Percentiles rank a stretch among this genome's conserved stretches.
Conservation (phyloP, 2,888 invertebrate species). For the Odontomyia ornata region DNA sequence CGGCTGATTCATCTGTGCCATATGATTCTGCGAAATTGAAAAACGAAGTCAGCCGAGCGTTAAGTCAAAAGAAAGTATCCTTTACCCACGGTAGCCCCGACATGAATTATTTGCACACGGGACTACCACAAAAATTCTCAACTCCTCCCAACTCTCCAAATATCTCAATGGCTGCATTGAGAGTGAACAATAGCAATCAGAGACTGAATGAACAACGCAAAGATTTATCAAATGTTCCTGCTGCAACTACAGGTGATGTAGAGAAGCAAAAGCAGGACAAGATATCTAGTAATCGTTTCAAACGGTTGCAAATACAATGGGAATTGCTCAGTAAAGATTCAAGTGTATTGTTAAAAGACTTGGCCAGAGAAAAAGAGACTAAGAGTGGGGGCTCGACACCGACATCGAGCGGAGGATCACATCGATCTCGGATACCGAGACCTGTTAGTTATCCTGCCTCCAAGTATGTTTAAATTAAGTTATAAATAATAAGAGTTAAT, state of each 20-base stretch:
- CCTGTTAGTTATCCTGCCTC: slow-evolving; percentile 64
- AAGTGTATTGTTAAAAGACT: slow-evolving; percentile 60
- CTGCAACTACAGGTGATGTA: slow-evolving; percentile 51
- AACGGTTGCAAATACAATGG: slow-evolving; percentile 64
- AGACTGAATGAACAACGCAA: slow-evolving; percentile 23
- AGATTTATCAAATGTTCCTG: slow-evolving; percentile 45
- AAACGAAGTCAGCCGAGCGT: slow-evolving; percentile 63
- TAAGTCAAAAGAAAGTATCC: slow-evolving; percentile 64
- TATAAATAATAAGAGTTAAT: too few relatives aligned
- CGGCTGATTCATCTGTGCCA: slow-evolving; percentile 56
- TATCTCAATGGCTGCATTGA: slow-evolving; percentile 68
- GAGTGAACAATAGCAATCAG: slow-evolving; percentile 51
- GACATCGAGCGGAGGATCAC: slow-evolving; percentile 59
- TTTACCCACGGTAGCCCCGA: slow-evolving; percentile 57
- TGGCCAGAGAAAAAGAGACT: slow-evolving; percentile 61
- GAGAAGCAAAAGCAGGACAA: slow-evolving; percentile 59
- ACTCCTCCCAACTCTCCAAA: slow-evolving; percentile 81
- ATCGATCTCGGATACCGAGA: slow-evolving; percentile 62
- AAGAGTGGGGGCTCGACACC: slow-evolving; percentile 64
- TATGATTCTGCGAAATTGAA: slow-evolving; percentile 64
- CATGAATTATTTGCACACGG: slow-evolving; percentile 48
- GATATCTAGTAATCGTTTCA: slow-evolving; percentile 63
- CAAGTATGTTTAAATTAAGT: slow-evolving; percentile 57
- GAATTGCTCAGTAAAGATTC: slow-evolving; percentile 64
- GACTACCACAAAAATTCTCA: slow-evolving; percentile 61